These are phyloP conservation scores for Ectemnius continuus DNA, from an alignment of 2,888 invertebrate species.

Conservation along the genomic window DNA sequence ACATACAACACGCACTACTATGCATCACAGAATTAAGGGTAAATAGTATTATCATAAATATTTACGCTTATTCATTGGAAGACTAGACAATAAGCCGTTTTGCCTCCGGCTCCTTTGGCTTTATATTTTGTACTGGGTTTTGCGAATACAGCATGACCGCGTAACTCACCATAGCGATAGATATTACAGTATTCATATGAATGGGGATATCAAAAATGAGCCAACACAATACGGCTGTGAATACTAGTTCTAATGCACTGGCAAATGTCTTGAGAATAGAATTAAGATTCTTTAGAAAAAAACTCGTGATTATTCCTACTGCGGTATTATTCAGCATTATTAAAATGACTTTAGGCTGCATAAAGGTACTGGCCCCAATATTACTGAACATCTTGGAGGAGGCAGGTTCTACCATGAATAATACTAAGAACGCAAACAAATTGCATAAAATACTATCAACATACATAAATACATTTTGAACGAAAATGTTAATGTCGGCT, in stretches of 20 bases:
- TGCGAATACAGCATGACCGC: slow-evolving; percentile 93
- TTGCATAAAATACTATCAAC: slow-evolving; percentile 96
- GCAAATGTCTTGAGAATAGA: slow-evolving; percentile 98
- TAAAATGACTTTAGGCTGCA: slow-evolving; percentile 85
- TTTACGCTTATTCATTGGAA: not conserved
- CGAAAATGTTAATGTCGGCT: slow-evolving; percentile 90
- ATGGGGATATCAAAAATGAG: slow-evolving; percentile 91
- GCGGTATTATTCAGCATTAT: slow-evolving; percentile 94
- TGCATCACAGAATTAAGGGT: too few relatives aligned
- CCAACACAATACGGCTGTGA: slow-evolving; percentile 93
- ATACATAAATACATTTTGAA: slow-evolving; percentile 98
- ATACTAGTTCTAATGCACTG: slow-evolving; percentile 93
- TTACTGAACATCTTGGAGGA: slow-evolving; percentile 81
- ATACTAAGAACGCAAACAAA: slow-evolving; percentile 82
- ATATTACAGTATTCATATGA: slow-evolving; percentile 87
- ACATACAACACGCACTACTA: too few relatives aligned
- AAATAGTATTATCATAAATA: not conserved
- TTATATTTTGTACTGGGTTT: slow-evolving; percentile 85
- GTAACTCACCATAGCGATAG: slow-evolving; percentile 89
- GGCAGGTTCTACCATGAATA: slow-evolving; percentile 81
- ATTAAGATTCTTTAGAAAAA: slow-evolving; percentile 94
- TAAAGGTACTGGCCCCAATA: slow-evolving; percentile 79
- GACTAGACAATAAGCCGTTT: not conserved
- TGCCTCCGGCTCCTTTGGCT: not conserved
- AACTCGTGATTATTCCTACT: slow-evolving; percentile 95